Evolutionary conservation across 2,888 invertebrate genomes (phyloP).

Genomic region (Tortrix viridana): DNA sequence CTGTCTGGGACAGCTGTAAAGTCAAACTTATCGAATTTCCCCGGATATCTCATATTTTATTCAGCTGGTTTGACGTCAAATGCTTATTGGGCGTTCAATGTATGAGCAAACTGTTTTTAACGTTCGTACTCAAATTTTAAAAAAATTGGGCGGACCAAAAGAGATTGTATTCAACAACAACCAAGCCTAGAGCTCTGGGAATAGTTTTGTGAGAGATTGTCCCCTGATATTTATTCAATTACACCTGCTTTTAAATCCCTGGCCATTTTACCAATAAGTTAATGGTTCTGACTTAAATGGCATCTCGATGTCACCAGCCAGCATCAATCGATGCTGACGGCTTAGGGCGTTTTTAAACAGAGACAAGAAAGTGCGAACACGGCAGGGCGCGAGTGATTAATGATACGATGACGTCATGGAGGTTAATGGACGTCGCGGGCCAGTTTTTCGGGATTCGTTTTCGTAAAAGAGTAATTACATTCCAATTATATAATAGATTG

Average conservation of each 20-base stretch:
- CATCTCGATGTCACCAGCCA: slow-evolving; percentile 22
- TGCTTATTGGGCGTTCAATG: neutral
- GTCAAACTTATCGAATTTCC: slow-evolving; percentile 5
- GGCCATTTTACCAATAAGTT: neutral
- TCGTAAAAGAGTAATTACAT: neutral
- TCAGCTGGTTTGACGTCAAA: neutral
- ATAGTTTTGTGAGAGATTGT: too few species aligned
- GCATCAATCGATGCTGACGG: slow-evolving; percentile 21
- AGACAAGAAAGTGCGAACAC: slow-evolving; percentile 31
- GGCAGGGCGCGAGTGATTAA: slow-evolving; percentile 14
- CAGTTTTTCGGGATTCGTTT: slow-evolving; percentile 17
- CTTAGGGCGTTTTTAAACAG: slow-evolving; percentile 25
- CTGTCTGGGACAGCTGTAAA: slow-evolving; percentile 8
- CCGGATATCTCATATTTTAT: slow-evolving; percentile 1
- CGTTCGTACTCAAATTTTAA: too few species aligned
- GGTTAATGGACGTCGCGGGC: slow-evolving; percentile 23
- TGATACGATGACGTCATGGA: slow-evolving; percentile 17
- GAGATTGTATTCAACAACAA: too few species aligned
- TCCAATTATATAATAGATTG: too few species aligned
- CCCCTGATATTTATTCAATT: too few species aligned
- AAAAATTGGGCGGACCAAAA: too few species aligned
- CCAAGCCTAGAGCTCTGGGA: too few species aligned
- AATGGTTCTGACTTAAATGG: too few species aligned
- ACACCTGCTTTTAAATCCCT: neutral
- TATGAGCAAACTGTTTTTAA: too few species aligned